phyloP scores from a whole-genome alignment of 2,797 vertebrate species.

The Intellagama lesueurii region DNA sequence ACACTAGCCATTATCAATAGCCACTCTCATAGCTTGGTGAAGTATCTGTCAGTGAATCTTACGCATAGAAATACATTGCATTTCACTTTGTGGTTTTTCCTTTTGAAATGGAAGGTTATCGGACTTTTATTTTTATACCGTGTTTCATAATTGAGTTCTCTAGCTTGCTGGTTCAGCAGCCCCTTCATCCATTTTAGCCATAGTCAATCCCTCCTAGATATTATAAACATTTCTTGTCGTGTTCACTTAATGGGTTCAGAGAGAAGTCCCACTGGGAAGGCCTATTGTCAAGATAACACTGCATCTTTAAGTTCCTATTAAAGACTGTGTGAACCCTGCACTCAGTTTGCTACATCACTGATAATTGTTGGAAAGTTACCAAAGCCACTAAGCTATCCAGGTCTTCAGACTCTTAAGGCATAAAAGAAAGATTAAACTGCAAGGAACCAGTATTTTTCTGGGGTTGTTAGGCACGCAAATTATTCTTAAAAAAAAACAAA shows the following conservation, averaged over 20 bases:
- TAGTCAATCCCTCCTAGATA: constrained; percentile 28
- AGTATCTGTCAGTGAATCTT: constrained; percentile 42
- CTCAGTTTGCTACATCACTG: not conserved
- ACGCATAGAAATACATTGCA: constrained; percentile 44
- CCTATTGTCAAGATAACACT: constrained; percentile 29
- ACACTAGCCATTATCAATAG: constrained; percentile 32
- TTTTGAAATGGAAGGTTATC: constrained; percentile 56
- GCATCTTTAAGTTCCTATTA: constrained; percentile 33
- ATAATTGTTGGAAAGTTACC: constrained; percentile 17
- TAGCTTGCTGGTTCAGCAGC: constrained; percentile 30
- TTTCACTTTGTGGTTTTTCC: constrained; percentile 38
- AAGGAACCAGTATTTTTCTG: constrained; percentile 36
- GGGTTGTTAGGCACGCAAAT: constrained; percentile 1
- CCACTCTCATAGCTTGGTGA: constrained; percentile 38
- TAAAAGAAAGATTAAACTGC: not conserved
- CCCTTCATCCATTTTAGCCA: constrained; percentile 28
- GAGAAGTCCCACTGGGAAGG: constrained; percentile 34
- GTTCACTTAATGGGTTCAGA: constrained; percentile 32
- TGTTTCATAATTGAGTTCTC: constrained; percentile 50
- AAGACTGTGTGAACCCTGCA: not conserved
- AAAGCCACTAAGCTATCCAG: constrained; percentile 7
- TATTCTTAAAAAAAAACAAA: constrained; percentile 5
- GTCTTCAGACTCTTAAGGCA: not conserved
- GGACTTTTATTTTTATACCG: constrained; percentile 48
- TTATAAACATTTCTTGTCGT: constrained; percentile 50